Evolutionary conservation across 2,888 invertebrate species (phyloP).

Genomic region (Brassicogethes aeneus): DNA sequence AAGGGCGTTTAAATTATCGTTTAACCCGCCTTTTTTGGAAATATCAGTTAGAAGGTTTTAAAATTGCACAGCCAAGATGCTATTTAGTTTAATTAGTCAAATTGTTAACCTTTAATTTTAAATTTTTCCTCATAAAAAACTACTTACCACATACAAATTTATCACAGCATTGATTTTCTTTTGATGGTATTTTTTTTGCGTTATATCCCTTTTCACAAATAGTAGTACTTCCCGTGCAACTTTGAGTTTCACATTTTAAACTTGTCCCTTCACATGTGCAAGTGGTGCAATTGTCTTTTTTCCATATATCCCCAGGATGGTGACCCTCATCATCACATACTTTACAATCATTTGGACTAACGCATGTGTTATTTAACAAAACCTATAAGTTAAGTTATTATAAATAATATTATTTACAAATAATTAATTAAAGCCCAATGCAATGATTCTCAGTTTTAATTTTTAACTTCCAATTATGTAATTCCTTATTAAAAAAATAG

Average conservation of each 20-base stretch:
- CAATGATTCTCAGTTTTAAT: too few relatives aligned
- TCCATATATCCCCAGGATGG: constrained; percentile 59
- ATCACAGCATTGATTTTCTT: constrained; percentile 58
- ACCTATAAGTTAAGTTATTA: constrained; percentile 47
- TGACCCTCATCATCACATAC: constrained; percentile 69
- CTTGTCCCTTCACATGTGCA: constrained; percentile 59
- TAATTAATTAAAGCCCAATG: too few relatives aligned
- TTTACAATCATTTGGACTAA: constrained; percentile 55
- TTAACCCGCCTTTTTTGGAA: too few relatives aligned
- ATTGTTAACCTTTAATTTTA: too few relatives aligned
- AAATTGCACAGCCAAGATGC: too few relatives aligned
- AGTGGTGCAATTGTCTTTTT: constrained; percentile 60
- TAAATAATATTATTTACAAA: too few relatives aligned
- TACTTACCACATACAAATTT: constrained; percentile 57
- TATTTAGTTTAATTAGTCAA: too few relatives aligned
- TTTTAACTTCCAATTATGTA: too few relatives aligned
- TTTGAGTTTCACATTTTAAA: constrained; percentile 54
- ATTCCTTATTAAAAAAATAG: too few relatives aligned
- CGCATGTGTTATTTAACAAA: constrained; percentile 62
- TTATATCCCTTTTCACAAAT: constrained; percentile 53
- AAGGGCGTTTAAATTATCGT: too few relatives aligned
- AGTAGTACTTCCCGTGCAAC: constrained; percentile 47
- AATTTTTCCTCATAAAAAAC: neutral
- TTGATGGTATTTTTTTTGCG: constrained; percentile 45
- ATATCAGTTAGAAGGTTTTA: too few relatives aligned